A percentile compares a stretch with the other conserved stretches of the same genome.
Conservation (phyloP, 2,113 vertebrate species). For the Zingel zingel region DNA sequence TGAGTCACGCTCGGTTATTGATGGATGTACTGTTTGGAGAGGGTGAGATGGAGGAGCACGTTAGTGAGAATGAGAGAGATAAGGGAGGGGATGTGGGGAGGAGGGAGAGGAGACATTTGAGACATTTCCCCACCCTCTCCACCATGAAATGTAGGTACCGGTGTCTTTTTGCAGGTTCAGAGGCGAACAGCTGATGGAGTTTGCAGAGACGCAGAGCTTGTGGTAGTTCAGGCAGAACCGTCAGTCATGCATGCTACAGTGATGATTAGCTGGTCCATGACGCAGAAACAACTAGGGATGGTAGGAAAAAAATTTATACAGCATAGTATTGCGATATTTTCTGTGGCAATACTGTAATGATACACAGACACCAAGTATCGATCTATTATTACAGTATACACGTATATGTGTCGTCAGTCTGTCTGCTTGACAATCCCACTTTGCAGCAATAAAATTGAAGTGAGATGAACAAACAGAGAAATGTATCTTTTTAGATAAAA, state of each 20-base stretch:
- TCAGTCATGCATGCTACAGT: not conserved
- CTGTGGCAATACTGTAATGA: too few species aligned
- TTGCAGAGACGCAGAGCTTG: not conserved
- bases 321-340: too few species aligned
- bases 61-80: conserved; percentile 60
- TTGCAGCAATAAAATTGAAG: too few species aligned
- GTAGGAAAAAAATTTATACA: too few species aligned
- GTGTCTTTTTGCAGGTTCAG: conserved; percentile 33
- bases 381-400: too few species aligned
- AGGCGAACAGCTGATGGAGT: conserved; percentile 16
- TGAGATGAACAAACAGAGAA: too few species aligned
- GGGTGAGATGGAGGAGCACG: conserved; percentile 42
- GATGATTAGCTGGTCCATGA: not conserved
- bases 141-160: conserved; percentile 47
- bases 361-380: too few species aligned
- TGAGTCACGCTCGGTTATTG: conserved; percentile 23
- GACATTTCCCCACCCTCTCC: conserved; percentile 48
- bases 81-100: conserved; percentile 7
- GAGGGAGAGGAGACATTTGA: not conserved
- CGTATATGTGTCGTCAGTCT: too few species aligned
- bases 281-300: not conserved
- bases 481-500: too few species aligned
- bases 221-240: conserved; percentile 1
- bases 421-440: too few species aligned
- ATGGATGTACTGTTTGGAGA: conserved; percentile 40